Evolutionary conservation across 2,797 vertebrate species (phyloP), one percentile per base, ranked within the genome.

Genomic region (Acestrorhynchus altus): DNA sequence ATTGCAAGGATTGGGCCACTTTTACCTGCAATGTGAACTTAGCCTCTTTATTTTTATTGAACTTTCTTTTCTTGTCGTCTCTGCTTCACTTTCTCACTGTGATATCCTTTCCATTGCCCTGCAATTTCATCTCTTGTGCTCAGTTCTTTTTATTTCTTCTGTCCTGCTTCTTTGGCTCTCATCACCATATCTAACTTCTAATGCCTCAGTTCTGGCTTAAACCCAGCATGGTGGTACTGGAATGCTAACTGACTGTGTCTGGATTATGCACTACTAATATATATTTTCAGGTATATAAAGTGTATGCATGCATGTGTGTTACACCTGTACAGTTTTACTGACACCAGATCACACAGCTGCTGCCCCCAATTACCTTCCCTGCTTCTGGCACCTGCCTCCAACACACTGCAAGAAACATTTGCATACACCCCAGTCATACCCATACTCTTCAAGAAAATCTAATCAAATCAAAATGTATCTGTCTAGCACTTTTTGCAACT

Each of bases 201-300:
- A 67, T 83, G 80, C 82, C 66, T 80, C 75, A 74, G 71, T 76
- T 78, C 64, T 85, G 87, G 86, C 83, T 81, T 83, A 83, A 83
- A 77, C 79, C 35, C 73, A 70, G 67, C 26, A 52, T 40, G 79
- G 83, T 81, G 78, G 78, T 83, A 69, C 80, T 73, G 75, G 83
- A 91, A 91, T 90, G 89, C 83, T 88, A 89, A 90, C 86, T 77
- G 86, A 69, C 76, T 78, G 72, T 83, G 78, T 80, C 88, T 84
- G 84, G n/a, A 88, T 40, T 66, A 81, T 87, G 77, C 86, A 85
- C 75, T 87, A 83, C 68, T 74, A 64, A 88, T 87, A 72, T 81
- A 76, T 85, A 77, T 74, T 59, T 84, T 69, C 76, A 82, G 77
- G 84, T 86, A 87, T 73, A 85, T 86, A 72, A 31, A 60, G 74